Percentiles rank a stretch among this genome's conserved stretches.
Evolutionary conservation across 2,797 vertebrate species (phyloP).

Genomic region (Orientallactaga sibirica): DNA sequence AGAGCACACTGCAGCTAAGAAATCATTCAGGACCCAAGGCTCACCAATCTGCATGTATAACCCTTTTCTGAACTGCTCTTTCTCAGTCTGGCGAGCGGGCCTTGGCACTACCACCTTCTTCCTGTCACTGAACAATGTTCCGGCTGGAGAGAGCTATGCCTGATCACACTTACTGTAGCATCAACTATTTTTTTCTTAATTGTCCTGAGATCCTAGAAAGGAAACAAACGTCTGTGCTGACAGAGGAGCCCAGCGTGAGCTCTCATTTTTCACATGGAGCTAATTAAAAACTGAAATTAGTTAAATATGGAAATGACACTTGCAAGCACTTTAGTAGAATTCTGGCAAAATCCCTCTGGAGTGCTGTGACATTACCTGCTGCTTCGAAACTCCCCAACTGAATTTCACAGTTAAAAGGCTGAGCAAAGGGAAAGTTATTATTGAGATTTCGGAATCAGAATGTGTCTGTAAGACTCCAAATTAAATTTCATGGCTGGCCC

Average conservation of each 20-base stretch:
- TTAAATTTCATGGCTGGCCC: constrained; percentile 91
- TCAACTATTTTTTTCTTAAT: constrained; percentile 88
- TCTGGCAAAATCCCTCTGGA: constrained; percentile 91
- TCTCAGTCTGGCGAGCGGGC: constrained; percentile 72
- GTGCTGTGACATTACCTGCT: constrained; percentile 91
- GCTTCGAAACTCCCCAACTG: constrained; percentile 91
- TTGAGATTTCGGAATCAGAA: constrained; percentile 89
- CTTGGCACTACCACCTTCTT: constrained; percentile 64
- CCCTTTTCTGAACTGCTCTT: constrained; percentile 74
- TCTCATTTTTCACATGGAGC: constrained; percentile 93
- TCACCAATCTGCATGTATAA: constrained; percentile 62
- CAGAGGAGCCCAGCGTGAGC: constrained; percentile 92
- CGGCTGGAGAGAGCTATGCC: constrained; percentile 78
- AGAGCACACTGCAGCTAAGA: not conserved
- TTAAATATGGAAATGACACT: constrained; percentile 94
- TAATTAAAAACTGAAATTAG: constrained; percentile 94
- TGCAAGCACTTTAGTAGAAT: constrained; percentile 92
- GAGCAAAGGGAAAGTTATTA: constrained; percentile 91
- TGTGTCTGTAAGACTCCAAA: constrained; percentile 89
- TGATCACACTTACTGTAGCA: constrained; percentile 87
- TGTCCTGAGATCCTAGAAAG: constrained; percentile 92
- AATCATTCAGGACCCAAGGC: constrained; percentile 62
- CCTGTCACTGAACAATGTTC: constrained; percentile 78
- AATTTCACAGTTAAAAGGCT: constrained; percentile 92
- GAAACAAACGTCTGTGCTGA: constrained; percentile 91